phyloP scores from a whole-genome alignment of 2,797 vertebrate genomes.

The Poecile montanus region DNA sequence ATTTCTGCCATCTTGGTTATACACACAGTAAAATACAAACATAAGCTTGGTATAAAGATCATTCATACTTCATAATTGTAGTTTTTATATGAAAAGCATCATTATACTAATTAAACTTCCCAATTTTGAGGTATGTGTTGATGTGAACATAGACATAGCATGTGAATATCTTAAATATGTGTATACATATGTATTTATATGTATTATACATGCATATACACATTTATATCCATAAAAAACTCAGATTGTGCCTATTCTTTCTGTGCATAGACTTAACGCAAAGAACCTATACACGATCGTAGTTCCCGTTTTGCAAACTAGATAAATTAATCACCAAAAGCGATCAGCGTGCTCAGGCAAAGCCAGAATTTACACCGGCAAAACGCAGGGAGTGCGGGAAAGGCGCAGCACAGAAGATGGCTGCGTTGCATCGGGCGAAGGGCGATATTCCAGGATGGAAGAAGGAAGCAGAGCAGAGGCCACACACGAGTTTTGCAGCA shows the following conservation, averaged over 20 bases:
- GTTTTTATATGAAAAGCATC: neutral
- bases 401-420: conserved; percentile 27
- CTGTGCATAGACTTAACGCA: neutral
- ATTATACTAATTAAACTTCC: neutral
- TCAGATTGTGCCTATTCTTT: neutral
- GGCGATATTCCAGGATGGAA: neutral
- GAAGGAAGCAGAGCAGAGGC: neutral
- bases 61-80: neutral
- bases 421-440: neutral
- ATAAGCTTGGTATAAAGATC: neutral
- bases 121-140: neutral
- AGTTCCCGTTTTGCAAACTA: neutral
- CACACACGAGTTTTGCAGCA: conserved; percentile 6
- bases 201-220: neutral
- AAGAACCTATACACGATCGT: neutral
- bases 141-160: neutral
- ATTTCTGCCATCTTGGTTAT: neutral
- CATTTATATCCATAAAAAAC: neutral
- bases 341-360: neutral
- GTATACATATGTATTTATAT: neutral
- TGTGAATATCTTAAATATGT: neutral
- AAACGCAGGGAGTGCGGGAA: neutral
- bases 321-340: neutral
- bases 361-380: neutral
- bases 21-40: neutral